phyloP scores from a whole-genome alignment of 64 coral and sea anemone genomes.

The Stichodactyla helianthus region DNA sequence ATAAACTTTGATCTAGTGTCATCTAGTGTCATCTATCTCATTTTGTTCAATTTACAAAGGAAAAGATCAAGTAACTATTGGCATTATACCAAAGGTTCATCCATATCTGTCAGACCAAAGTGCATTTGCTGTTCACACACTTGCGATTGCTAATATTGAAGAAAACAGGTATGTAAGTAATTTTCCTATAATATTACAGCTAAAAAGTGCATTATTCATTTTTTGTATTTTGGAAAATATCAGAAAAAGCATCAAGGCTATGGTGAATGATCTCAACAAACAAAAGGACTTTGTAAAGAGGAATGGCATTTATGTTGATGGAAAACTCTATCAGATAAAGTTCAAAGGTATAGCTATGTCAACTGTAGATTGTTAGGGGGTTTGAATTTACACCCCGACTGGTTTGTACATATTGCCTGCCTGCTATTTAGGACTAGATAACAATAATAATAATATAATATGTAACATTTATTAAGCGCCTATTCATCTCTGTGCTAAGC shows the following conservation, averaged over 20 bases:
- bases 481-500: no score
- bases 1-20: neutral
- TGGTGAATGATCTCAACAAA: neutral
- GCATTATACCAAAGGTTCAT: slow-evolving; percentile 17
- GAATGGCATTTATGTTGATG: slow-evolving; percentile 37
- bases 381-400: no score
- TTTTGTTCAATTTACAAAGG: slow-evolving; percentile 1
- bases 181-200: neutral
- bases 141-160: neutral
- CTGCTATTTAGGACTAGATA: no score
- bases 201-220: neutral
- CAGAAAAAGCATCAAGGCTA: neutral
- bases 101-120: slow-evolving; percentile 25
- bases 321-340: slow-evolving; percentile 21
- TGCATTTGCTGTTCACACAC: slow-evolving; percentile 20
- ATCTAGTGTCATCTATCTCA: neutral
- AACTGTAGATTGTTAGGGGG: neutral
- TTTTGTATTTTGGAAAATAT: neutral
- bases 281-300: neutral
- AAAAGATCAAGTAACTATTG: slow-evolving; percentile 42
- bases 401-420: no score
- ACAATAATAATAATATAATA: no score
- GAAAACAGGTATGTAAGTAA: neutral
- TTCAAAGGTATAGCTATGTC: slow-evolving; percentile 22
- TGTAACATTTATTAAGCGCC: no score